phyloP scores from a whole-genome alignment of 2,888 invertebrate genomes.

The Lypha dubia region DNA sequence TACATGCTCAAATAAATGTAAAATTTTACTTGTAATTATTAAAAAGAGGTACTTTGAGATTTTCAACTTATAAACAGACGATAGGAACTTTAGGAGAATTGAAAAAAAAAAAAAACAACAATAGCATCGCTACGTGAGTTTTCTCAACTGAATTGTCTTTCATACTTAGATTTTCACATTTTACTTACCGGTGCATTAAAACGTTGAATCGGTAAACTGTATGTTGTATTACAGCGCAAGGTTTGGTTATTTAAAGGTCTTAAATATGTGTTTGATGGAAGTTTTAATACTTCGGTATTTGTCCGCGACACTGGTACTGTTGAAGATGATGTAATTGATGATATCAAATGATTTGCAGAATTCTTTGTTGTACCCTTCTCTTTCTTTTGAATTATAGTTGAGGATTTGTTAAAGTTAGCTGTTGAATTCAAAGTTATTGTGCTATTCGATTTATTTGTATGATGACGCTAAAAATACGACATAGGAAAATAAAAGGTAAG shows the following conservation, averaged over 20 bases:
- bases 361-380: constrained; percentile 69
- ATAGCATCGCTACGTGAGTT: too few relatives aligned
- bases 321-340: constrained; percentile 46
- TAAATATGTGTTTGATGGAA: constrained; percentile 80
- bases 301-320: constrained; percentile 57
- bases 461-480: constrained; percentile 55
- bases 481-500: not conserved
- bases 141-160: too few relatives aligned
- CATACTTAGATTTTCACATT: not conserved
- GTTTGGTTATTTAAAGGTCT: constrained; percentile 75
- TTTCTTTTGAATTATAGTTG: constrained; percentile 68
- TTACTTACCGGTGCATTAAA: constrained; percentile 80
- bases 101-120: too few relatives aligned
- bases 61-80: too few relatives aligned
- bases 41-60: too few relatives aligned
- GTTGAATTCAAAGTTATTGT: constrained; percentile 63
- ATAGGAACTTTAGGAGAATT: too few relatives aligned
- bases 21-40: too few relatives aligned
- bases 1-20: too few relatives aligned
- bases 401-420: constrained; percentile 67
- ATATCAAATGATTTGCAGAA: constrained; percentile 52
- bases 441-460: constrained; percentile 61
- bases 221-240: constrained; percentile 68
- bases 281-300: constrained; percentile 77
- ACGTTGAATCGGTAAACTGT: constrained; percentile 77